Base-by-base conservation (phyloP, 1,140 invertebrate genomes). In the Luehdorfia chinensis region DNA sequence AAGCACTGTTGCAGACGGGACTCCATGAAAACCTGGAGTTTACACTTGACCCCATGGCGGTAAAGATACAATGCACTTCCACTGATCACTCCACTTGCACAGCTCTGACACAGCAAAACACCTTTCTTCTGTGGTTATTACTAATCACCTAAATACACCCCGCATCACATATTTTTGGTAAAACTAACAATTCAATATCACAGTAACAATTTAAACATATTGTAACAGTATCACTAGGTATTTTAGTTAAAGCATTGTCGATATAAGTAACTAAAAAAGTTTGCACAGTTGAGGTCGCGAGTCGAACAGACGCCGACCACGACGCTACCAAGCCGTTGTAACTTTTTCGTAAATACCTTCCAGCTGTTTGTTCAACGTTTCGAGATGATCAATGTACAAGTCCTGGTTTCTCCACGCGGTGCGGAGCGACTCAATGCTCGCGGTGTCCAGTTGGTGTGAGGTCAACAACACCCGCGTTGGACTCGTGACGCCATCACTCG, bases 201-300 rank as follows among this genome's bases (percentile, higher is more conserved):
- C 79, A 81, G 66, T 63, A 72, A 69, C 59, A 77, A 70, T 65
- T 78, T 36, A 70, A 16, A 71, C 53, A 74, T 68, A 58, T 57
- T 59, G 65, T 63, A 72, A 67, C 63, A 77, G 68, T 71, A 81
- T 77, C 79, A 84, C 79, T 84, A 76, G 59, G 59, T 68, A 77
- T 75, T 76, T 80, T 83, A 86, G 83, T 84, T 86, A 84, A 84
- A 86, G 83, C 69, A 84, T 86, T 84, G 83, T 86, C 79, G 83
- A 86, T 84, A 68, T 79, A 74, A 68, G 62, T 66, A 71, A 80
- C 68, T 74, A 71, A 70, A 66, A 47, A 77, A 70, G 55, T 71
- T 62, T 63, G 67, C 67, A 72, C 65, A 54, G 44, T 48, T 60
- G 53, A 60, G 52, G 69, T 71, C 69, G 70, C 59, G 61, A 58